phyloP scores from a whole-genome alignment of 2,797 vertebrate species.

The Alfaro cultratus region DNA sequence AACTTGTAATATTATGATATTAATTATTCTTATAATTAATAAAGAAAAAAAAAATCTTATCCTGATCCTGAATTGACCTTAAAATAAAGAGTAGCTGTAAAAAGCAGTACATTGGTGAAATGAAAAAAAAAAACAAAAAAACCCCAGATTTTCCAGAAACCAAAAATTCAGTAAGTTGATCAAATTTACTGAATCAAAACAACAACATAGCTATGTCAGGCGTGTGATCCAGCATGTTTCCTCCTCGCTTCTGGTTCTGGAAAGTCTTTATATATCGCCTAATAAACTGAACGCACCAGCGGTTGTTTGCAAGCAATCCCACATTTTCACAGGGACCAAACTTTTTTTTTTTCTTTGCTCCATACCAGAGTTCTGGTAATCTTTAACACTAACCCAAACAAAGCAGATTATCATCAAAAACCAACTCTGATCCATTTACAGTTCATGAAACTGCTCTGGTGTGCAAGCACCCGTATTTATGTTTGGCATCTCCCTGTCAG shows the following conservation, averaged over 20 bases:
- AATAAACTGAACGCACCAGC: not conserved
- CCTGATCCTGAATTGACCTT: too few relatives aligned
- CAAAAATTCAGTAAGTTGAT: not conserved
- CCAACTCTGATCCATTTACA: not conserved
- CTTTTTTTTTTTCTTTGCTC: not conserved
- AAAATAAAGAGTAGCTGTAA: too few relatives aligned
- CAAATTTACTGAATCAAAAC: not conserved
- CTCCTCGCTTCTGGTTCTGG: not conserved
- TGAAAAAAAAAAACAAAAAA: too few relatives aligned
- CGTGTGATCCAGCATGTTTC: not conserved
- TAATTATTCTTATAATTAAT: too few relatives aligned
- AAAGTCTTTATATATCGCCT: not conserved
- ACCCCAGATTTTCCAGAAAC: too few relatives aligned
- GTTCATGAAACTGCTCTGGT: not conserved
- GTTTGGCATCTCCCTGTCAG: not conserved
- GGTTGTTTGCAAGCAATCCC: not conserved
- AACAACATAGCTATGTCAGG: not conserved
- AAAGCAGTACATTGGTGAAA: too few relatives aligned
- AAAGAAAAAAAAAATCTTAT: too few relatives aligned
- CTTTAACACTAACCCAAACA: constrained; percentile 1
- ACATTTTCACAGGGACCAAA: not conserved
- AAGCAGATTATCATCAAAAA: not conserved
- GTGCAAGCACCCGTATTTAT: not conserved
- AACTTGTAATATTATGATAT: too few relatives aligned
- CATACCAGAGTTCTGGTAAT: not conserved